Evolutionary conservation across 2,888 invertebrate species (phyloP).

Genomic region (Zootermopsis nevadensis): DNA sequence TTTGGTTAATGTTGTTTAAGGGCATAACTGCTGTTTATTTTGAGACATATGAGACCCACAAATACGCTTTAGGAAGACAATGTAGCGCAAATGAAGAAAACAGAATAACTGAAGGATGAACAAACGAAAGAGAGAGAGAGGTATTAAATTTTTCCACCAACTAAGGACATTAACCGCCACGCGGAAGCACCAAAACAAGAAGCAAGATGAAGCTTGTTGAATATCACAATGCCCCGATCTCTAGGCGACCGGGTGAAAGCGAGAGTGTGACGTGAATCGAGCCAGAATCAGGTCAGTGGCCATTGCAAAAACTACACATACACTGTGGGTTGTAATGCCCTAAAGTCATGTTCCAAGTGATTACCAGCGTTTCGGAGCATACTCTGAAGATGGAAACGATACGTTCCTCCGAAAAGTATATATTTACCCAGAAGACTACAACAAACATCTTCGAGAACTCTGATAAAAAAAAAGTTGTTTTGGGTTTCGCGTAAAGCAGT

Average conservation of each 20-base stretch:
- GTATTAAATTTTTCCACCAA: not conserved
- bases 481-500: too few species aligned
- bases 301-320: not conserved
- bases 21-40: too few species aligned
- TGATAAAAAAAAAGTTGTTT: too few species aligned
- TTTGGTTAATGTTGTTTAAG: too few species aligned
- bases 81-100: not conserved
- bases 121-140: not conserved
- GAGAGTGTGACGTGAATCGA: not conserved
- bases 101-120: not conserved
- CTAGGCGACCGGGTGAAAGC: constrained; percentile 9
- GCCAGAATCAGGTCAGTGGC: not conserved
- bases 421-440: too few species aligned
- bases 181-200: not conserved
- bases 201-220: not conserved
- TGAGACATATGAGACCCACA: too few species aligned
- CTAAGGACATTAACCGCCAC: not conserved
- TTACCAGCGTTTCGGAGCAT: too few species aligned
- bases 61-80: not conserved
- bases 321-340: too few species aligned
- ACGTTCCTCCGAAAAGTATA: too few species aligned
- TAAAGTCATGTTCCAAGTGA: too few species aligned
- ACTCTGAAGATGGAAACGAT: too few species aligned
- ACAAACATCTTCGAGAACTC: too few species aligned
- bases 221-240: not conserved